These are phyloP conservation scores for Acipenser oxyrinchus DNA, from an alignment of 2,797 vertebrate genomes.

Conservation along the genomic window DNA sequence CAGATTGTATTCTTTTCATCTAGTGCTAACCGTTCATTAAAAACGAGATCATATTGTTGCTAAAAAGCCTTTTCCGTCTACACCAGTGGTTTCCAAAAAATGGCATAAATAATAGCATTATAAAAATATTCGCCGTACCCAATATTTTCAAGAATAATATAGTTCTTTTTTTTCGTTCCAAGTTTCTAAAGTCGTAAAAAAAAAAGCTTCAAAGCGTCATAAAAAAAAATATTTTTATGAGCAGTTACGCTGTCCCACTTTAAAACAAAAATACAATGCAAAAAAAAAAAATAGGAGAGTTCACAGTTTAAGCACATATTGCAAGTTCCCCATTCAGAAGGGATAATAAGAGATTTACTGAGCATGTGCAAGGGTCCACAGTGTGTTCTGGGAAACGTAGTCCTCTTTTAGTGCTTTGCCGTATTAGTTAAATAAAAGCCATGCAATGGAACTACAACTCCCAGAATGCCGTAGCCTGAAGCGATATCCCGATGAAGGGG, in stretches of 20 bases:
- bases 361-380: conserved; percentile 34
- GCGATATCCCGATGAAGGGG: conserved; percentile 47
- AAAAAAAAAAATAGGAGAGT: conserved; percentile 13
- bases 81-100: conserved; percentile 35
- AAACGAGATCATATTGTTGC: conserved; percentile 18
- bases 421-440: conserved; percentile 56
- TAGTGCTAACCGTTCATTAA: conserved; percentile 17
- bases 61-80: conserved; percentile 24
- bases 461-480: conserved; percentile 64
- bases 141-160: conserved; percentile 47
- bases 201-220: conserved; percentile 60
- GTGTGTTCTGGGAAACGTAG: conserved; percentile 42
- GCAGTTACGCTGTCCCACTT: conserved; percentile 2
- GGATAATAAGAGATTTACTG: conserved; percentile 32
- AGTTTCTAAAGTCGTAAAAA: conserved; percentile 55
- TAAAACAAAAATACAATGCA: conserved; percentile 1
- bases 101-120: conserved; percentile 44
- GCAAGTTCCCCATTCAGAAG: conserved; percentile 28
- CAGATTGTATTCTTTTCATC: conserved; percentile 41
- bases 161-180: conserved; percentile 22
- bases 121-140: conserved; percentile 39
- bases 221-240: conserved; percentile 31
- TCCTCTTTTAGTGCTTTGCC: conserved; percentile 50
- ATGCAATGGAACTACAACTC: conserved; percentile 70
- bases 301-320: conserved; percentile 35